Percentiles rank a stretch among this genome's conserved stretches.
These are phyloP conservation scores for Heliangelus exortis DNA, from an alignment of 2,797 vertebrate species.

Conservation along the genomic window DNA sequence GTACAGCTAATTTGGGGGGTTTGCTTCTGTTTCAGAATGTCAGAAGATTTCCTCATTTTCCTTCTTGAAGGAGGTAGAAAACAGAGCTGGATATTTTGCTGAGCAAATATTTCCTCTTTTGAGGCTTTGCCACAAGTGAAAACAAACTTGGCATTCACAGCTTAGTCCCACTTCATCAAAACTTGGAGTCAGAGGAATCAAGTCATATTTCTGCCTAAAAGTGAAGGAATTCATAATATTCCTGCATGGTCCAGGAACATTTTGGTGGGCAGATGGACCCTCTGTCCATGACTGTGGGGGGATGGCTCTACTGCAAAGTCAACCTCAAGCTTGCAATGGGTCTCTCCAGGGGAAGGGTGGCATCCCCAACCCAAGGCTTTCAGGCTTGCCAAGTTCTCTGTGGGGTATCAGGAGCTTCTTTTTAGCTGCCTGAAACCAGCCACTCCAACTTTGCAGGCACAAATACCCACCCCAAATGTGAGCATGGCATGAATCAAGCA, in stretches of 20 bases:
- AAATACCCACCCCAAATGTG: neutral
- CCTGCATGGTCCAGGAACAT: neutral
- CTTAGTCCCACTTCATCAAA: neutral
- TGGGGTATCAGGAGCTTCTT: neutral
- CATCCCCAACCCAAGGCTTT: neutral
- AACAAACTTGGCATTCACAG: fast-evolving
- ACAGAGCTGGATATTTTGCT: neutral
- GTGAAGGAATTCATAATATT: neutral
- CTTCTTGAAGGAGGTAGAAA: neutral
- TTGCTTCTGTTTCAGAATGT: neutral
- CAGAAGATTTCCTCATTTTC: neutral
- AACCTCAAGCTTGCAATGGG: fast-evolving
- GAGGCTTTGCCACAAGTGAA: neutral
- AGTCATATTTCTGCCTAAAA: fast-evolving
- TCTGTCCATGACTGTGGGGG: fast-evolving
- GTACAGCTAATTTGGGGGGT: neutral
- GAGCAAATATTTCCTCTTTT: neutral
- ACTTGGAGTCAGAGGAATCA: neutral
- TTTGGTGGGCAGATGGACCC: neutral
- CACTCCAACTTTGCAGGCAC: slow-evolving; percentile 38
- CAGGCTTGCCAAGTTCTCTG: neutral
- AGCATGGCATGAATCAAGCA: slow-evolving; percentile 21
- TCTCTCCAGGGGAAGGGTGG: neutral
- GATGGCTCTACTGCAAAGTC: neutral
- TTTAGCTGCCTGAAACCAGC: neutral